A percentile compares a stretch with the other conserved stretches of the same genome.
These are phyloP conservation scores for Phacellophora camtschatica DNA, from an alignment of 30 jellyfish, hydroid and myxozoan species.

Conservation along the genomic window DNA sequence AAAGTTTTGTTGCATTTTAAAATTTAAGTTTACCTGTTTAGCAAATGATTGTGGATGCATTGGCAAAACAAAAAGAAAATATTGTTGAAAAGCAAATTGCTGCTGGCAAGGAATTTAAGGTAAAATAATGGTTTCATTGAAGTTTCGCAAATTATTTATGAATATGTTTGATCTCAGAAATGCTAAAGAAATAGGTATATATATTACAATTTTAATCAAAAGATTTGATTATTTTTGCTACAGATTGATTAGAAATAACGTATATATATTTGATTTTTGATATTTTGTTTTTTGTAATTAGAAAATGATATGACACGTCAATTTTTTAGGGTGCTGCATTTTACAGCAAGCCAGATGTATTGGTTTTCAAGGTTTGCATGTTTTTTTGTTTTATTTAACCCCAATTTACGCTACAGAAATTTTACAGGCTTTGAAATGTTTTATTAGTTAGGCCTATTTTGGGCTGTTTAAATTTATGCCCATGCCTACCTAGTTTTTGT, in stretches of 20 bases:
- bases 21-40: background rate
- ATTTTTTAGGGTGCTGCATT: constrained; percentile 88
- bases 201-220: too few species aligned
- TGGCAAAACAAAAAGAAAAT: constrained; percentile 68
- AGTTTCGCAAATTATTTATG: too few species aligned
- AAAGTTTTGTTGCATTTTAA: too few species aligned
- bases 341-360: constrained; percentile 90
- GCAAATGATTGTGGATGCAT: constrained; percentile 82
- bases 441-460: too few species aligned
- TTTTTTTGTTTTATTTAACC: background rate
- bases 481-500: too few species aligned
- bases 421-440: too few species aligned
- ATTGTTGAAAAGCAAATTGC: constrained; percentile 81
- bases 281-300: background rate
- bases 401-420: too few species aligned
- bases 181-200: too few species aligned
- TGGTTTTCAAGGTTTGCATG: constrained; percentile 76
- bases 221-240: too few species aligned
- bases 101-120: constrained; percentile 90
- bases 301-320: too few species aligned
- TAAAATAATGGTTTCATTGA: background rate
- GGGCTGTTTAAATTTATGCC: too few species aligned
- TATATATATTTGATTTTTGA: background rate
- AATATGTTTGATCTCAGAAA: too few species aligned
- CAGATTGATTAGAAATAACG: background rate